Percentiles rank a stretch among this genome's conserved stretches.
Conservation (phyloP, 1,140 invertebrate species). For the Vanessa tameamea region DNA sequence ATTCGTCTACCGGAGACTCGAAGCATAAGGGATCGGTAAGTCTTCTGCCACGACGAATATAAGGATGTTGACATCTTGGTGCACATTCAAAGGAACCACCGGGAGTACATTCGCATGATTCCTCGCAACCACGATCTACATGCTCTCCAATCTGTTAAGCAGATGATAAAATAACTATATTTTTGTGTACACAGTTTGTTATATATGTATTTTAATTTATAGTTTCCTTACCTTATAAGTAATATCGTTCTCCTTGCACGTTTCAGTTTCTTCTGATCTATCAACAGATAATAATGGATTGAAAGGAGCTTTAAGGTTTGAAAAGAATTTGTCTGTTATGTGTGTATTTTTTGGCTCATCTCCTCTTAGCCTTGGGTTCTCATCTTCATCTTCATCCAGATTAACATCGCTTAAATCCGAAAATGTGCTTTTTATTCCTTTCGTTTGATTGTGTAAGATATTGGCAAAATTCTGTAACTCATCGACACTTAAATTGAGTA, state of each 20-base stretch:
- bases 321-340: constrained; percentile 69
- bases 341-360: constrained; percentile 54
- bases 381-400: constrained; percentile 71
- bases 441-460: constrained; percentile 67
- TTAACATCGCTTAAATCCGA: constrained; percentile 71
- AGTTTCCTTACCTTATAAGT: constrained; percentile 62
- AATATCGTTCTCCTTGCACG: constrained; percentile 67
- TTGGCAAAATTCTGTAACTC: constrained; percentile 73
- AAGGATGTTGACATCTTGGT: constrained; percentile 84
- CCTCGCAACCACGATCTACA: constrained; percentile 85
- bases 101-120: constrained; percentile 84
- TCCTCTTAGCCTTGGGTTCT: constrained; percentile 43
- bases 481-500: constrained; percentile 69
- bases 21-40: constrained; percentile 87
- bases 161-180: neutral
- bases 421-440: constrained; percentile 50
- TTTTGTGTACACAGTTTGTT: neutral
- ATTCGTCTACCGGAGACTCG: constrained; percentile 86
- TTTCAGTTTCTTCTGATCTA: constrained; percentile 61
- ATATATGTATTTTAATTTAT: neutral
- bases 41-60: constrained; percentile 83
- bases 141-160: constrained; percentile 82
- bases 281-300: constrained; percentile 54
- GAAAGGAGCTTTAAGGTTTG: constrained; percentile 69
- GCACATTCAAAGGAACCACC: constrained; percentile 84